Base-by-base conservation (phyloP, 2,113 vertebrate species). In the Falco punctatus region DNA sequence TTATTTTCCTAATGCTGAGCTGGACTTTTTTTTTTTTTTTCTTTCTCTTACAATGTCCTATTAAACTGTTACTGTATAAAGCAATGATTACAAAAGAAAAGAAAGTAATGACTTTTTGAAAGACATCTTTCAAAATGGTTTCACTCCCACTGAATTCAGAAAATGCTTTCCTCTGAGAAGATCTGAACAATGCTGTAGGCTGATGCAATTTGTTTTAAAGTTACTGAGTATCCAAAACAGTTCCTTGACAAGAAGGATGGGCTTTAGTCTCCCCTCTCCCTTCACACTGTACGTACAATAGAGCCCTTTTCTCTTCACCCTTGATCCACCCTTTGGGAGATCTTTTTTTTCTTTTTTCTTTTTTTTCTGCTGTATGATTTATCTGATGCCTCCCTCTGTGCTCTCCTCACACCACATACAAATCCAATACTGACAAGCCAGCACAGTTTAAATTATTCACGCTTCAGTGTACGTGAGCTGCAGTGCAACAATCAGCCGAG, bases 401-500 rank as follows among this genome's bases (percentile, higher is more conserved):
- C 85, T 95, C 82, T 94, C 61, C 80, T 91, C 89, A 67, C 74
- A 90, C 62, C 81, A 94, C 91, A 94, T 90, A 91, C 69, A 96
- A 97, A 94, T 97, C 79, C 94, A 96, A 95, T 89, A 92, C 55
- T 95, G 94, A 96, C 86, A 96, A 97, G 80, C 59, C 44, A 55
- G 87, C 90, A 86, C 28, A 49, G 89, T 85, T 91, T 96, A 95
- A 97, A 97, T 96, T 95, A 97, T 96, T 97, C 95, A 86, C 44
- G 11, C 75, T 70, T 96, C 95, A 83, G 92, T 84, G 77, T 93
- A 95, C 44, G 51, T 94, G 91, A 92, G 75, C 49, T 90, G 88
- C 90, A 89, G 73, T 1, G 75, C 65, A 96, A 93, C 84, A 85
- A 79, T 48, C 80, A 88, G 66, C 48, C 8, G 0, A 73, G 79